Evolutionary conservation across 2,888 invertebrate species (phyloP).

Genomic region (Amphipoea oculea): DNA sequence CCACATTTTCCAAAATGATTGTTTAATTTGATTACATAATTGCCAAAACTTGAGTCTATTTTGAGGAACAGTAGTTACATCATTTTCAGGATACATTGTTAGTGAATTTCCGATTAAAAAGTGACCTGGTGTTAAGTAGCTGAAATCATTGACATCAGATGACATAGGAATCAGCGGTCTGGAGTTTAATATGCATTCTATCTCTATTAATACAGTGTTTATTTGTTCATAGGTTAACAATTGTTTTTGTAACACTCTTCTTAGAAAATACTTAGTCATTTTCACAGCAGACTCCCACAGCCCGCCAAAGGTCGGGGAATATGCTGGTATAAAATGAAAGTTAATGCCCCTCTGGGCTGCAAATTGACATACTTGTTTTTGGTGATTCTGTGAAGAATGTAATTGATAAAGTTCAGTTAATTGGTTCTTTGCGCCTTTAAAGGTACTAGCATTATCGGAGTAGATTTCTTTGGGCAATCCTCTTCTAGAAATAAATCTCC

Average conservation of each 20-base stretch:
- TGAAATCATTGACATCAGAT: background rate
- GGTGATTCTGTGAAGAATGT: background rate
- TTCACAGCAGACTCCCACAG: background rate
- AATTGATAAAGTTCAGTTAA: background rate
- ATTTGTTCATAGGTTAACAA: conserved; percentile 1
- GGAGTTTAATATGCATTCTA: background rate
- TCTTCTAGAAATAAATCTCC: background rate
- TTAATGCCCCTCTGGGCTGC: background rate
- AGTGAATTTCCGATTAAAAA: background rate
- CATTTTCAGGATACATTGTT: conserved; percentile 1
- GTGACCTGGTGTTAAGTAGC: background rate
- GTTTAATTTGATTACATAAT: background rate
- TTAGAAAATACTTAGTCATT: background rate
- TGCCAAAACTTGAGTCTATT: background rate
- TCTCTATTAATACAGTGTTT: conserved; percentile 1
- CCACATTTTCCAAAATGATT: background rate
- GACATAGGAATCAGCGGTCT: background rate
- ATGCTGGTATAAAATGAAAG: background rate
- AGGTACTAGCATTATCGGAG: background rate
- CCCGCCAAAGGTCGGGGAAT: background rate
- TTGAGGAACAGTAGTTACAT: conserved; percentile 3
- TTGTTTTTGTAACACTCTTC: background rate
- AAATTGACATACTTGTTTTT: background rate
- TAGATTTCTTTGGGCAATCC: background rate
- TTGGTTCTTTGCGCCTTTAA: conserved; percentile 1